Conservation (phyloP, 2,888 invertebrate species). For the Cinara cedri region DNA sequence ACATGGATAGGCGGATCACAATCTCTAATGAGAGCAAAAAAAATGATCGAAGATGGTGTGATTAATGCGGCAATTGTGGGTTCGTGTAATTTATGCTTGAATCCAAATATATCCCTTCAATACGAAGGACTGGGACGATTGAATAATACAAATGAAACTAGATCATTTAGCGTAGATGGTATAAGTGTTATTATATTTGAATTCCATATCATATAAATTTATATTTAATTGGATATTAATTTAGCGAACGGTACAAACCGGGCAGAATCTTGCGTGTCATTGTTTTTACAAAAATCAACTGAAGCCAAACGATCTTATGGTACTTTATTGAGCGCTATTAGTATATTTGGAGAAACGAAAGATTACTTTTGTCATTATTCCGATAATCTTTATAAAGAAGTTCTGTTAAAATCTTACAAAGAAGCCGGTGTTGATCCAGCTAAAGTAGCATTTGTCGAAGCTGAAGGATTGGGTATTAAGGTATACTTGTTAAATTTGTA, state of each 20-base stretch:
- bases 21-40: slow-evolving; percentile 67
- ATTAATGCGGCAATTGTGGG: slow-evolving; percentile 69
- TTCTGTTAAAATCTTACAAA: slow-evolving; percentile 58
- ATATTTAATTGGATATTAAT: slow-evolving; percentile 54
- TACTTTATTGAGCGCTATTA: slow-evolving; percentile 66
- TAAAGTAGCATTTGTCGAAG: slow-evolving; percentile 59
- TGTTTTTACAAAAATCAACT: slow-evolving; percentile 63
- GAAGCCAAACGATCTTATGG: slow-evolving; percentile 64
- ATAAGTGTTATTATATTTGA: slow-evolving; percentile 2
- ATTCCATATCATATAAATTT: not conserved
- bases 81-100: slow-evolving; percentile 67
- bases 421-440: slow-evolving; percentile 55
- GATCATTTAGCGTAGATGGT: slow-evolving; percentile 54
- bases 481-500: slow-evolving; percentile 49
- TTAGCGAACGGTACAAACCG: slow-evolving; percentile 64
- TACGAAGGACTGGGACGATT: slow-evolving; percentile 67
- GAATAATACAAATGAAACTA: slow-evolving; percentile 15
- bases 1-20: slow-evolving; percentile 72
- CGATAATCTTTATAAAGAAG: slow-evolving; percentile 15
- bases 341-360: slow-evolving; percentile 66
- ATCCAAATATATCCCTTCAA: slow-evolving; percentile 69
- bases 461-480: slow-evolving; percentile 59
- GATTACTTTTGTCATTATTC: slow-evolving; percentile 39
- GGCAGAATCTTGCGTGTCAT: slow-evolving; percentile 63
- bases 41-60: slow-evolving; percentile 62